Conservation (phyloP, 2,888 invertebrate species). For the Aricia artaxerxes region DNA sequence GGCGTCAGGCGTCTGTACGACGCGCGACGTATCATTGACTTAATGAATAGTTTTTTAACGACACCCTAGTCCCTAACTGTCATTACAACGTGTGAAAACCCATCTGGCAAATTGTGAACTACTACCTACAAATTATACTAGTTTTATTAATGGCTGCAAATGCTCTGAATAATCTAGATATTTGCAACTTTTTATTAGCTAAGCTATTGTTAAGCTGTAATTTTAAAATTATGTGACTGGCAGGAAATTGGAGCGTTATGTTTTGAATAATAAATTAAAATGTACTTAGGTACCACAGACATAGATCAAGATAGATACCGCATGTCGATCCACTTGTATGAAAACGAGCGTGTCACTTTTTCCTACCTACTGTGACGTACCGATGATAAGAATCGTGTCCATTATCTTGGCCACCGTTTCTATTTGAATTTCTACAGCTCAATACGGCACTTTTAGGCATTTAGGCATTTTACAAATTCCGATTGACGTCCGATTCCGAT, state of each 20-base stretch:
- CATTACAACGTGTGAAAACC: conserved; percentile 41
- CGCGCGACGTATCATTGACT: neutral
- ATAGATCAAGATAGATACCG: too few species aligned
- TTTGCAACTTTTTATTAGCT: conserved; percentile 8
- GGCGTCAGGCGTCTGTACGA: neutral
- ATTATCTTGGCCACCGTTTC: too few species aligned
- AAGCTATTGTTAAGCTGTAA: neutral
- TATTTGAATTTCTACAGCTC: too few species aligned
- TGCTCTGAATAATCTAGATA: neutral
- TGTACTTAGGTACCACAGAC: neutral
- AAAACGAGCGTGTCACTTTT: too few species aligned
- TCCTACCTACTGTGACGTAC: too few species aligned
- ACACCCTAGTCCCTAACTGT: conserved; percentile 4
- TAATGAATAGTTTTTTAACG: conserved; percentile 25
- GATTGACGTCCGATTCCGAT: too few species aligned
- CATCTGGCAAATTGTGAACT: conserved; percentile 45
- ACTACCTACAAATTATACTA: conserved; percentile 42
- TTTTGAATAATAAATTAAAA: neutral
- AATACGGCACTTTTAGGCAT: too few species aligned
- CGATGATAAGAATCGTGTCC: too few species aligned
- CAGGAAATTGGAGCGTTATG: neutral
- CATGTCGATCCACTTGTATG: too few species aligned
- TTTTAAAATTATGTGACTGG: neutral
- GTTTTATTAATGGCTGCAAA: conserved; percentile 38
- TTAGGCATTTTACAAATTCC: too few species aligned